These are phyloP conservation scores for Theretra japonica DNA, from an alignment of 2,888 invertebrate species.

Conservation along the genomic window DNA sequence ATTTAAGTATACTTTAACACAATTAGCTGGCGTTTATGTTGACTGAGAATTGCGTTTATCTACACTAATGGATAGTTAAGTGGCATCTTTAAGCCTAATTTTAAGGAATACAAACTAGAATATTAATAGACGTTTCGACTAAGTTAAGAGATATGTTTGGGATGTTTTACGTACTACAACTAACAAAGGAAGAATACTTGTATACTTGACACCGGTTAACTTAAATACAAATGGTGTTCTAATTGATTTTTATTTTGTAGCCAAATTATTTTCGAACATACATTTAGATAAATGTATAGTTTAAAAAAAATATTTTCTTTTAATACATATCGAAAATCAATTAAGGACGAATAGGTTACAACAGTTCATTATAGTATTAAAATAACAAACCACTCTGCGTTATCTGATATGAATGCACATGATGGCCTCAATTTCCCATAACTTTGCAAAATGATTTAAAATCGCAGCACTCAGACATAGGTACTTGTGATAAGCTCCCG, in stretches of 20 bases:
- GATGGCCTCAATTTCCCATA: background rate
- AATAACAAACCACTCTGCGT: background rate
- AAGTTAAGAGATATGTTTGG: no score
- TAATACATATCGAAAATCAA: no score
- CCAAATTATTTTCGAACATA: no score
- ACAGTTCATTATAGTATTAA: background rate
- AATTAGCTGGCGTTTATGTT: slow-evolving; percentile 1
- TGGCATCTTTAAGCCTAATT: no score
- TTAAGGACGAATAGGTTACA: background rate
- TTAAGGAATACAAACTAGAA: no score
- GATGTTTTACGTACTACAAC: no score
- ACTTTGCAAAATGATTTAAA: background rate
- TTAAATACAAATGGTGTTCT: no score
- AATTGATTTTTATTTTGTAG: no score
- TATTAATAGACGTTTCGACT: no score
- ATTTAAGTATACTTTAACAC: slow-evolving; percentile 12
- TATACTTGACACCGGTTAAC: no score
- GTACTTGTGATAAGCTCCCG: background rate
- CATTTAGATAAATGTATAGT: rapidly evolving
- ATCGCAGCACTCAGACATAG: background rate
- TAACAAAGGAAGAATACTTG: no score
- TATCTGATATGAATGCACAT: background rate
- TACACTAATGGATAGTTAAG: background rate
- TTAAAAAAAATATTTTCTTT: no score
- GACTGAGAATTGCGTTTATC: slow-evolving; percentile 3